Evolutionary conservation across 2,888 invertebrate genomes (phyloP).

Genomic region (Cotesia congregata): DNA sequence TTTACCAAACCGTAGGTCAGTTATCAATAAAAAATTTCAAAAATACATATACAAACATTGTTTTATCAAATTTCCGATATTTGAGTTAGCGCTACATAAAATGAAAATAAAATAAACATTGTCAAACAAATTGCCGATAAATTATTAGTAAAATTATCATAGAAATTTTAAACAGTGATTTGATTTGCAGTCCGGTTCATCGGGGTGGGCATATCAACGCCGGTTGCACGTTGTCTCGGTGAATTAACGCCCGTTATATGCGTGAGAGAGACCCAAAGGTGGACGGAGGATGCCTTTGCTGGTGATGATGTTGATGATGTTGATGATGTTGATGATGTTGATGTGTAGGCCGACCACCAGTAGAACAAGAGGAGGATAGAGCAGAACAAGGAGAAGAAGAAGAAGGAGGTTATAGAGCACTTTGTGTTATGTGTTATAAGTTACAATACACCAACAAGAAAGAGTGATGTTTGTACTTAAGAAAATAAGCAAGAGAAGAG

Average conservation of each 20-base stretch:
- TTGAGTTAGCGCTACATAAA: no score
- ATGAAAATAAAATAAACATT: no score
- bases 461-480: conserved; percentile 11
- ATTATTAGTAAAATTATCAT: not conserved
- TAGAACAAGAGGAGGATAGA: conserved; percentile 29
- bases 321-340: not conserved
- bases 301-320: not conserved
- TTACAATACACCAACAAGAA: not conserved
- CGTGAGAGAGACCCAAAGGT: conserved; percentile 7
- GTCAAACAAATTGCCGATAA: not conserved
- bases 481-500: not conserved
- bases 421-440: not conserved
- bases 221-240: conserved; percentile 50
- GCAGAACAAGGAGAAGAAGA: conserved; percentile 21
- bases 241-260: conserved; percentile 51
- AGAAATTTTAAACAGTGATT: not conserved
- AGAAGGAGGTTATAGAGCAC: conserved; percentile 9
- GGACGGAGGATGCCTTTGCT: not conserved
- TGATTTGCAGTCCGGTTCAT: conserved; percentile 53
- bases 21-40: no score
- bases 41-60: no score
- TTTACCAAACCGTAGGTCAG: no score
- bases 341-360: conserved; percentile 19
- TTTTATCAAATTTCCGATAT: no score
- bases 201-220: conserved; percentile 52